Conservation (phyloP, 2,797 vertebrate genomes). For the Bufotes viridis region DNA sequence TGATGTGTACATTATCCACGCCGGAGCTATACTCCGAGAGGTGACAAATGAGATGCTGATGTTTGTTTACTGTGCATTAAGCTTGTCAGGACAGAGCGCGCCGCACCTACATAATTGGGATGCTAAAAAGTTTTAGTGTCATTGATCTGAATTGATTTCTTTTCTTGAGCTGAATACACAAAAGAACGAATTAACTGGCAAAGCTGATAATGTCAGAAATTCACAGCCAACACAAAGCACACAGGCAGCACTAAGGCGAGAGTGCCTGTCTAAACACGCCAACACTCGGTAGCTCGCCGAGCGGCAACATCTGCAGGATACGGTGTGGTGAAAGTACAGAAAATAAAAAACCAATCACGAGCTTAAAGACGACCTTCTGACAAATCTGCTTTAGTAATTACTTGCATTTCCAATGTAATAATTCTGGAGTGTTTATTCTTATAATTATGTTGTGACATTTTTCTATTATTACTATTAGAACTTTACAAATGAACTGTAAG, state of each 20-base stretch:
- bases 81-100: slow-evolving; percentile 23
- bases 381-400: too few relatives aligned
- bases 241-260: background rate
- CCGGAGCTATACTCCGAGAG: background rate
- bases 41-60: slow-evolving; percentile 13
- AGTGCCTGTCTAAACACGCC: slow-evolving; percentile 28
- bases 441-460: too few relatives aligned
- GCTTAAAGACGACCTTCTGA: background rate
- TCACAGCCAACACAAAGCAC: slow-evolving; percentile 14
- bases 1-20: background rate
- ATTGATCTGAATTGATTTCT: slow-evolving; percentile 38
- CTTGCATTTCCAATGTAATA: too few relatives aligned
- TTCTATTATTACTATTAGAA: too few relatives aligned
- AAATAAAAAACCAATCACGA: background rate
- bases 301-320: slow-evolving; percentile 12
- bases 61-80: slow-evolving; percentile 33
- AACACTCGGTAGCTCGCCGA: background rate
- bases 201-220: slow-evolving; percentile 57
- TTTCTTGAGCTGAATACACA: slow-evolving; percentile 42
- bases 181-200: slow-evolving; percentile 45
- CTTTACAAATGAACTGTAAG: too few relatives aligned
- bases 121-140: slow-evolving; percentile 35
- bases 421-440: too few relatives aligned
- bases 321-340: background rate
- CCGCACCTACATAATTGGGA: slow-evolving; percentile 47